Base-by-base conservation (phyloP, 2,888 invertebrate species). In the Trichogramma evanescens region DNA sequence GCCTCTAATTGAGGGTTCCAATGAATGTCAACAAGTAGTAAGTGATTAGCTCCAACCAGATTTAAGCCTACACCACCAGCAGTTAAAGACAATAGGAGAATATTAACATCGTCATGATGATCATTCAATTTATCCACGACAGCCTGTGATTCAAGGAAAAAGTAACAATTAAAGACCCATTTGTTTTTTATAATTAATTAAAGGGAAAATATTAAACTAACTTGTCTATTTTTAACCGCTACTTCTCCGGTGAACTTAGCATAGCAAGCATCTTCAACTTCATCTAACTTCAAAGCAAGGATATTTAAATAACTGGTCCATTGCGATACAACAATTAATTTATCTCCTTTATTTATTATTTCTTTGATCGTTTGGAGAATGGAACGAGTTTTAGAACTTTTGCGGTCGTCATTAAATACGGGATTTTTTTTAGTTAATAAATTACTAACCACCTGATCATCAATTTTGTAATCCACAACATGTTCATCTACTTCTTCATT, bases 1-100 rank as follows among this genome's bases (percentile, higher is more conserved):
- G 88, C 84, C 78, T 98, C 97, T 51, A 97, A 79, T 72, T 96
- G 95, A 0, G 97, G 97, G 83, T 97, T 98, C 95, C 96, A 98
- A 78, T 97, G 96, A 56, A 94, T 84, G 80, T 98, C 97, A 38
- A 95, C 78, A 43, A 98, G 80, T 42, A 96, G 83, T 52, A 98
- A 82, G 77, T 97, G 93, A 81, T 92, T 95, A 0, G 89, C 97
- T 3, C 96, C 97, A 59, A 91, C 83, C 57, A 97, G 82, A 82
- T 98, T 97, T 9, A 98, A 81, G 38, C 97, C 97, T 10, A 95
- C 95, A 40, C 96, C 97, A 52, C 96, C 97, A 49, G 97, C 95
- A 62, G 90, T 89, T 41, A 97, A 80, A 0, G 96, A 96, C 0
- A 98, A 81, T 49, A 98, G 79, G 78, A 97, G 80, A 62, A 91